Evolutionary conservation across 2,888 invertebrate genomes (phyloP).

Genomic region (Drosophila fungiperda): DNA sequence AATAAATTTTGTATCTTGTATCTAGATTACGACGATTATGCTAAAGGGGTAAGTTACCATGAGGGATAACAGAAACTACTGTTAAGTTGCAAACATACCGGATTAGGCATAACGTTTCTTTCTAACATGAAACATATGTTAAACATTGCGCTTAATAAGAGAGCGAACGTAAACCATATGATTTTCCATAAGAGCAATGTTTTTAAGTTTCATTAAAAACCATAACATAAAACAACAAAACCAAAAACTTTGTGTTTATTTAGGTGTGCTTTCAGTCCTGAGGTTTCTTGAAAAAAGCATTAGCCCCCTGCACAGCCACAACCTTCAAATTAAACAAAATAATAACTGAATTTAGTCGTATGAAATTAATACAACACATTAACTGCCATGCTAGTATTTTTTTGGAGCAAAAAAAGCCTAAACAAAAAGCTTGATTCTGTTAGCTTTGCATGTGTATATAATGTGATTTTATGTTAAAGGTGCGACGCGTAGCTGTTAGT

Average conservation of each 20-base stretch:
- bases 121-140: not conserved
- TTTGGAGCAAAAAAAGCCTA: not conserved
- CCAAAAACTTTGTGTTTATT: not conserved
- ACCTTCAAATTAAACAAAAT: not conserved
- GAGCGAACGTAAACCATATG: not conserved
- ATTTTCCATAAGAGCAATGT: not conserved
- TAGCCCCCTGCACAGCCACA: not conserved
- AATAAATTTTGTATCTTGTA: not conserved
- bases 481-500: constrained; percentile 14
- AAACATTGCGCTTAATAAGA: not conserved
- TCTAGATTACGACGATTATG: not conserved
- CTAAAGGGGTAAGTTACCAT: constrained; percentile 4
- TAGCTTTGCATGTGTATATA: not conserved
- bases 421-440: not conserved
- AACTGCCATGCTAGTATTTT: not conserved
- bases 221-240: not conserved
- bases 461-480: constrained; percentile 12
- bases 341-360: not conserved
- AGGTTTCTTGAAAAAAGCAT: not conserved
- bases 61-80: constrained; percentile 14
- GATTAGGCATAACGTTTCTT: not conserved
- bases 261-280: not conserved
- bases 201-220: not conserved
- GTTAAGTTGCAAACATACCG: not conserved
- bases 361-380: not conserved